A percentile compares a stretch with the other conserved stretches of the same genome.
These are phyloP conservation scores for Galerucella nymphaeae DNA, from an alignment of 2,888 invertebrate genomes.

Conservation along the genomic window DNA sequence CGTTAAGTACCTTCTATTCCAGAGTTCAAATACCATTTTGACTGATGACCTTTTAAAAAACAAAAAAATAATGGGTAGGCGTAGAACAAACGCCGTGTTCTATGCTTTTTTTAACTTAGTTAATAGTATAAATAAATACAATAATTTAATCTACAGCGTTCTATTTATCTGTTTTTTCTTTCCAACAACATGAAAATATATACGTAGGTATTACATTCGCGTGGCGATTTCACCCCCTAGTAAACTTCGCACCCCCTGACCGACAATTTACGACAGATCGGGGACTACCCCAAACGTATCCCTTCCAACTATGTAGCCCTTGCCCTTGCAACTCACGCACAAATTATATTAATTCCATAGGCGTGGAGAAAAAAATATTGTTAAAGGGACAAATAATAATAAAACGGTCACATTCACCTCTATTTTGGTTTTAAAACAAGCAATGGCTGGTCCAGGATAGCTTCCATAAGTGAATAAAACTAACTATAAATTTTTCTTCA, in stretches of 20 bases:
- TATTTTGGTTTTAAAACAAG: no score
- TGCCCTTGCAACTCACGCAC: slow-evolving; percentile 24
- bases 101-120: slow-evolving; percentile 9
- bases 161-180: not conserved
- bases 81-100: slow-evolving; percentile 12
- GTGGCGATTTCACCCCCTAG: slow-evolving; percentile 22
- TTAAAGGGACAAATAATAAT: no score
- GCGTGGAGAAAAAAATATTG: not conserved
- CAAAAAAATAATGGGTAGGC: slow-evolving; percentile 25
- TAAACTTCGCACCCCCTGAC: slow-evolving; percentile 29
- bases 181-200: slow-evolving; percentile 1
- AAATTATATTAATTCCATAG: slow-evolving; percentile 8
- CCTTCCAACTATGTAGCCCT: slow-evolving; percentile 16
- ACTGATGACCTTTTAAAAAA: slow-evolving; percentile 37
- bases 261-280: slow-evolving; percentile 31
- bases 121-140: no score
- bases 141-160: no score
- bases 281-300: slow-evolving; percentile 29
- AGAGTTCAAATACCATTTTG: slow-evolving; percentile 43
- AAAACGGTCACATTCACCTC: no score
- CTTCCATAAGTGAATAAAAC: no score
- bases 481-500: no score
- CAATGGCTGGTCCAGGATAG: no score
- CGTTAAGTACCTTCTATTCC: slow-evolving; percentile 38
- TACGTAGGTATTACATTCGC: slow-evolving; percentile 7